Evolutionary conservation across 2,797 vertebrate genomes (phyloP).

Genomic region (Halcyon leucocephala): DNA sequence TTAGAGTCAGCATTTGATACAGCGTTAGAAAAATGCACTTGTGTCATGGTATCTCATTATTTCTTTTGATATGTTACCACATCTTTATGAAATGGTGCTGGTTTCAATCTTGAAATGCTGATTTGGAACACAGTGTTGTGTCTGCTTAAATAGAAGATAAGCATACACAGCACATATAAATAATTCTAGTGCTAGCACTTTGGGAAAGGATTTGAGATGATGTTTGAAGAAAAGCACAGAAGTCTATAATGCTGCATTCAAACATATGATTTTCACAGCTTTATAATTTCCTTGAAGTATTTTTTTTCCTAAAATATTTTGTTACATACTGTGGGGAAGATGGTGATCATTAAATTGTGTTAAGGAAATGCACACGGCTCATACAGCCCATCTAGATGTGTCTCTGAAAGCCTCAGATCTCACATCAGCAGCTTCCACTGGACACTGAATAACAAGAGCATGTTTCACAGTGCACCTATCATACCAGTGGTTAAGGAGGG

Average conservation of each 20-base stretch:
- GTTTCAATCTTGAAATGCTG: not conserved
- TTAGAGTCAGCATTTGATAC: not conserved
- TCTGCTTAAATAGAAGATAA: not conserved
- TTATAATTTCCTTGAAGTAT: not conserved
- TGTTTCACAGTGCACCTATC: not conserved
- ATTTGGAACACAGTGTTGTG: not conserved
- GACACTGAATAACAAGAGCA: not conserved
- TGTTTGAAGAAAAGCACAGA: not conserved
- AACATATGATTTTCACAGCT: not conserved
- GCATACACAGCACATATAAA: not conserved
- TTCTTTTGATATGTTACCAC: not conserved
- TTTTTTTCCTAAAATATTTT: not conserved
- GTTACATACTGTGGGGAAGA: not conserved
- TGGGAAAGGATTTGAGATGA: not conserved
- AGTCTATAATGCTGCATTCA: not conserved
- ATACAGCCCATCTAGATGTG: fast-evolving
- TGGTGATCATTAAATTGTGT: not conserved
- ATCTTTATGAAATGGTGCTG: not conserved
- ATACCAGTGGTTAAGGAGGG: not conserved
- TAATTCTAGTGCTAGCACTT: not conserved
- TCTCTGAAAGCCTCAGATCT: not conserved
- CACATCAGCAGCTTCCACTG: not conserved
- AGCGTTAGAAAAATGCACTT: not conserved
- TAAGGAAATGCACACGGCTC: not conserved
- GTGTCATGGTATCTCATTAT: not conserved